A percentile compares a stretch with the other conserved stretches of the same genome.
Evolutionary conservation across 2,797 vertebrate species (phyloP).

Genomic region (Phoebastria nigripes): DNA sequence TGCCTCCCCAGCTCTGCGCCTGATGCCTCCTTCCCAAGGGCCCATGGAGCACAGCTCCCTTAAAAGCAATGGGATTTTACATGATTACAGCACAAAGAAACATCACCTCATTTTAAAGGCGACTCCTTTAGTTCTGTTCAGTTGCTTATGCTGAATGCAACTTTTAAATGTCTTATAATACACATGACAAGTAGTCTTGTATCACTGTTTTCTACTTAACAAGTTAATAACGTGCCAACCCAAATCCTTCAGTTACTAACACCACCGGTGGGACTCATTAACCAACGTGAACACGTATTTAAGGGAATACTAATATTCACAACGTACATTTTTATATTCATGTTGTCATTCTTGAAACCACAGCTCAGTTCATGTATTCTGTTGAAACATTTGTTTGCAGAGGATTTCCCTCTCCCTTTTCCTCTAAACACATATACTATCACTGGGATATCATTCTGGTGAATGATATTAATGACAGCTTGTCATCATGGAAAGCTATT

Average conservation of each 20-base stretch:
- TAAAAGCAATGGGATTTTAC: background rate
- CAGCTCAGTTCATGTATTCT: constrained; percentile 44
- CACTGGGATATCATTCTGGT: constrained; percentile 13
- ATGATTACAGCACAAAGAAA: background rate
- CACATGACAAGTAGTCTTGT: constrained; percentile 59
- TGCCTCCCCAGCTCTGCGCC: background rate
- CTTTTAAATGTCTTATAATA: constrained; percentile 56
- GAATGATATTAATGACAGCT: constrained; percentile 62
- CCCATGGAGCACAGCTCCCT: background rate
- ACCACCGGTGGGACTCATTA: constrained; percentile 68
- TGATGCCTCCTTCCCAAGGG: background rate
- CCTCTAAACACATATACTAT: constrained; percentile 8
- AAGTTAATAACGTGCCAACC: constrained; percentile 67
- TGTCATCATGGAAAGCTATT: constrained; percentile 51
- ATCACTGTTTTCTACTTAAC: constrained; percentile 68
- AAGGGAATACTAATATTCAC: constrained; percentile 69
- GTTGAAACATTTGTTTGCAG: constrained; percentile 54
- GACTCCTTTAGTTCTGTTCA: background rate
- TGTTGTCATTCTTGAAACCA: constrained; percentile 60
- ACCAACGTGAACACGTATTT: constrained; percentile 62
- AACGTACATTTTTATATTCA: constrained; percentile 66
- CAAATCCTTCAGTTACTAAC: constrained; percentile 71
- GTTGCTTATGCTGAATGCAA: constrained; percentile 39
- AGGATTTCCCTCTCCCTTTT: constrained; percentile 33
- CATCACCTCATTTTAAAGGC: constrained; percentile 3